Base-by-base conservation (phyloP, 2,113 vertebrate genomes). In the Coptodon bakossiorum region DNA sequence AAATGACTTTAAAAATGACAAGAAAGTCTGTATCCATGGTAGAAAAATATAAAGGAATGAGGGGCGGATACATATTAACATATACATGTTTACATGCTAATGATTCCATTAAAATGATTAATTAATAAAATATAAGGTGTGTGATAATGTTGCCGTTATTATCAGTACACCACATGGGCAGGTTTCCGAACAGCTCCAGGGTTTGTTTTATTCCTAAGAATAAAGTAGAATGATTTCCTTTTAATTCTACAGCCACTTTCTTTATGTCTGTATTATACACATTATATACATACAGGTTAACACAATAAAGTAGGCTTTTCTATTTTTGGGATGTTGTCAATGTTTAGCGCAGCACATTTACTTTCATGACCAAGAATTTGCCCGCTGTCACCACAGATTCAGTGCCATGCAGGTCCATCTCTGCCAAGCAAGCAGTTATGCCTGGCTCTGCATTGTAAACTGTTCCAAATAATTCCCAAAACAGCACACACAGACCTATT, bases 401-500 rank as follows among this genome's bases (percentile, higher is more conserved):
- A 36, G 5, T 59, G 56, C 29, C 61, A 81, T 45, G 48, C 57
- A 82, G n/a, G 27, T 87, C 19, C 10, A 85, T 87, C 57, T 73
- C 43, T 85, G 83, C 83, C 52, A 83, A 80, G 68, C 17, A 73
- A 34, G 82, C 43, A 88, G 56, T 78, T 80, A 87, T 1, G 81
- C 48, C 84, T n/a, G 22, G 8, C 61, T 63, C 80, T 82, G 71
- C 24, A 80, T 27, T 82, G 36, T 66, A 76, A 92, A 79, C 61
- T 53, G 81, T 86, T 85, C 31, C 45, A 88, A 79, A 83, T 86
- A 81, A 86, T 92, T 83, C 38, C n/a, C 29, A 66, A 86, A 87
- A 22, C 3, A 2, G 6, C 16, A 14, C 68, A 66, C 14, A n/a
- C 19, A 84, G 52, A 61, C 16, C 13, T 43, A 79, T 84, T 87